Evolutionary conservation across 2,797 vertebrate genomes (phyloP).

Genomic region (Gadopsis marmoratus): DNA sequence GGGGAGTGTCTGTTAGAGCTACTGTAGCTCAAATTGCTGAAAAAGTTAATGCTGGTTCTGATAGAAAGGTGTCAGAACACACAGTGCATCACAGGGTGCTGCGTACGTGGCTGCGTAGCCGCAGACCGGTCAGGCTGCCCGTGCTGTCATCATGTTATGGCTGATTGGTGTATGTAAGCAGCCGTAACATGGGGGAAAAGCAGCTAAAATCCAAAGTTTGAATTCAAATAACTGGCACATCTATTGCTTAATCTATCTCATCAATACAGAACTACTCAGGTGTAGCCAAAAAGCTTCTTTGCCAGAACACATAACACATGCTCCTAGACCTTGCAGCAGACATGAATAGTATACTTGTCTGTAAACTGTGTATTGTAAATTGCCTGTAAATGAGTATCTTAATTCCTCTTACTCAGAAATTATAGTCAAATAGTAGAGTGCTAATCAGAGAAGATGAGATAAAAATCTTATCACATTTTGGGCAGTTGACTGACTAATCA

Average conservation of each 20-base stretch:
- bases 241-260: neutral
- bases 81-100: too few relatives aligned
- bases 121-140: too few relatives aligned
- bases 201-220: neutral
- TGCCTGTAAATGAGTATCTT: slow-evolving; percentile 7
- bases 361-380: slow-evolving; percentile 24
- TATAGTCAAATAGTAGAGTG: neutral
- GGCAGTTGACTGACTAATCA: slow-evolving; percentile 1
- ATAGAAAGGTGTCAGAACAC: too few relatives aligned
- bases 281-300: slow-evolving; percentile 8
- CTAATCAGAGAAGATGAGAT: slow-evolving; percentile 6
- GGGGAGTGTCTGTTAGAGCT: too few relatives aligned
- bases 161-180: neutral
- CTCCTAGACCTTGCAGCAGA: slow-evolving; percentile 2
- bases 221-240: neutral
- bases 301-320: neutral
- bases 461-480: slow-evolving; percentile 1
- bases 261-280: neutral
- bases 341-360: slow-evolving; percentile 22
- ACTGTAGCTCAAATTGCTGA: too few relatives aligned
- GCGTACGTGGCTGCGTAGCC: too few relatives aligned
- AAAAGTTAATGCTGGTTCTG: too few relatives aligned
- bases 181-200: neutral
- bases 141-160: too few relatives aligned
- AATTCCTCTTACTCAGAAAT: slow-evolving; percentile 15